Evolutionary conservation across 2,888 invertebrate genomes (phyloP).

Genomic region (Azorinus chamasolen): DNA sequence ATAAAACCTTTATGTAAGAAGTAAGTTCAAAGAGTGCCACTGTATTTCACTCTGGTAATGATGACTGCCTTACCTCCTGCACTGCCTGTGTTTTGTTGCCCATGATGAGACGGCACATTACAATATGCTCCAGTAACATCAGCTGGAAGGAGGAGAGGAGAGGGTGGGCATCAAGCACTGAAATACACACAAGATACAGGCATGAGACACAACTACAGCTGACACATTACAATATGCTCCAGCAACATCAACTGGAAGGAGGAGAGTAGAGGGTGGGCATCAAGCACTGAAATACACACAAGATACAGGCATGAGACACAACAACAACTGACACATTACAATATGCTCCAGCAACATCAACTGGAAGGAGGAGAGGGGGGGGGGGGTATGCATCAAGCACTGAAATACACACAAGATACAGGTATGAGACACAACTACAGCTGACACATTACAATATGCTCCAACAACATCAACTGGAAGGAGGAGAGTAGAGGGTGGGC

Average conservation of each 20-base stretch:
- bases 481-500: conserved; percentile 95
- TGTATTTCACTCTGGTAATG: no score
- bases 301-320: background rate
- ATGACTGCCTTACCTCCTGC: conserved; percentile 87
- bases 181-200: conserved; percentile 39
- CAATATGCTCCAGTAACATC: conserved; percentile 98
- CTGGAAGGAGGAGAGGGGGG: conserved; percentile 96
- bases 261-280: conserved; percentile 94
- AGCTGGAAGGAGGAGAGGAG: conserved; percentile 97
- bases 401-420: conserved; percentile 80
- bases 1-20: no score
- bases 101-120: conserved; percentile 98
- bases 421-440: no score
- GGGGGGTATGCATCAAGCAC: conserved; percentile 93
- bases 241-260: conserved; percentile 97
- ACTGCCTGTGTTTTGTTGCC: conserved; percentile 98
- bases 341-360: conserved; percentile 98
- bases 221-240: conserved; percentile 99
- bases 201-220: no score
- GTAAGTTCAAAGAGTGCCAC: no score
- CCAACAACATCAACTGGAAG: conserved; percentile 97
- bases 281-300: conserved; percentile 88
- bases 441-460: conserved; percentile 98
- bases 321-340: conserved; percentile 98
- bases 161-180: conserved; percentile 93